Evolutionary conservation across 2,113 vertebrate species (phyloP), one percentile per base, ranked within the genome.

Genomic region (Tor tambroides): DNA sequence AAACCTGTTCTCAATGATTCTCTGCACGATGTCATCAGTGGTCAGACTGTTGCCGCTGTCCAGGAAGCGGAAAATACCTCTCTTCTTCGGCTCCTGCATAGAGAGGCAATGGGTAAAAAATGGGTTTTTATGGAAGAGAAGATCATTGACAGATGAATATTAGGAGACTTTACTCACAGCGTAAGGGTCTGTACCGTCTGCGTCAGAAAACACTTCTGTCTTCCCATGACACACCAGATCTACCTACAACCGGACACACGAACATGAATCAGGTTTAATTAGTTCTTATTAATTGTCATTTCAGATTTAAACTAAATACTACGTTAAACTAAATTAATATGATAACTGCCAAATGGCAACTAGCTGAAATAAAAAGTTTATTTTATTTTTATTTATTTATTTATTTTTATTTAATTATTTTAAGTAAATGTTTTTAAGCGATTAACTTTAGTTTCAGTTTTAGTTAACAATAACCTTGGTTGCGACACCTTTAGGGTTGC

Each of bases 1-100:
- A 28, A 30, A 97, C 98, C 98, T 97, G 96, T 99, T 98, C 90
- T 96, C 95, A 83, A 99, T 99, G 92, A 99, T 99, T 89, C 98
- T 97, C 90, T 99, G 95, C 81, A 99, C 98, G 1, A 99, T 99
- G 86, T 97, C 92, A 59, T 99, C 98, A 0, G 98, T 99, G 85
- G 97, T 98, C 76, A 99, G 97, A 61, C 94, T 92, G 71, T 95
- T 99, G 69, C 94, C 94, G 0, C 97, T 99, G 88, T 97, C 93
- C 8, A 98, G 91, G 21, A 94, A 94, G 74, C 86, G 92, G 93
- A 99, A 99, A 51, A 99, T 94, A 6, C 96, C 96, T 0, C 97
- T 95, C 87, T 86, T 95, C 92, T 95, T 98, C 0, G 98, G 96
- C 78, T 99, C 97, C 98, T 99, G 90, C 10, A 51, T 51, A 15